Evolutionary conservation across 2,888 invertebrate genomes (phyloP).

Genomic region (Dinocampus coccinellae): DNA sequence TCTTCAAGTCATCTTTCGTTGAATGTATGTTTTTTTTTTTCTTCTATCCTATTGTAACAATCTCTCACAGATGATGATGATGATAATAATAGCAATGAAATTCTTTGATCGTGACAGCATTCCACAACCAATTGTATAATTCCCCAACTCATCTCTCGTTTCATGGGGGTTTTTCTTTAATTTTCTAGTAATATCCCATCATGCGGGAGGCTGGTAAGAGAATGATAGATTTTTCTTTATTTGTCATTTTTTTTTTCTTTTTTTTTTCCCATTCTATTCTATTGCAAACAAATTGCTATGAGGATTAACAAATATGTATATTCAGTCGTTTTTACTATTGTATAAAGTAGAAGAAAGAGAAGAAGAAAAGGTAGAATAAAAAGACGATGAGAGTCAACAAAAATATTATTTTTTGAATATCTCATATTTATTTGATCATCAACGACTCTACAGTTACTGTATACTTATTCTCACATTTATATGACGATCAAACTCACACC

Average conservation of each 20-base stretch:
- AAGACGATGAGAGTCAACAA: not conserved
- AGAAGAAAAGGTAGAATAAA: not conserved
- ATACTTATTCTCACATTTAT: not conserved
- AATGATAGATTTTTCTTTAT: not conserved
- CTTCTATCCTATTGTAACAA: not conserved
- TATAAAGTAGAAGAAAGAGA: not conserved
- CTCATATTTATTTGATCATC: not conserved
- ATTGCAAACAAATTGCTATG: not conserved
- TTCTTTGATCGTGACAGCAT: not conserved
- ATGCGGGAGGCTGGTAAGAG: too few relatives aligned
- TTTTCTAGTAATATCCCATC: slow-evolving; percentile 1
- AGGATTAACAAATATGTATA: not conserved
- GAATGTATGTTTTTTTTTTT: not conserved
- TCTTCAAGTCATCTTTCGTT: not conserved
- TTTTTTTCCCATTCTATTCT: too few relatives aligned
- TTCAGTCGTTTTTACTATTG: not conserved
- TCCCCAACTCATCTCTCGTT: not conserved
- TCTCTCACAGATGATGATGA: not conserved
- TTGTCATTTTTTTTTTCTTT: too few relatives aligned
- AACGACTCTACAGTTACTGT: not conserved
- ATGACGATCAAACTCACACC: not conserved
- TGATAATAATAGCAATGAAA: slow-evolving; percentile 8
- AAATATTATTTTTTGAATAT: not conserved
- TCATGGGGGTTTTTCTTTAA: not conserved
- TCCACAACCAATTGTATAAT: not conserved